Conservation (phyloP, 2,888 invertebrate genomes). For the Pheosia tremula region DNA sequence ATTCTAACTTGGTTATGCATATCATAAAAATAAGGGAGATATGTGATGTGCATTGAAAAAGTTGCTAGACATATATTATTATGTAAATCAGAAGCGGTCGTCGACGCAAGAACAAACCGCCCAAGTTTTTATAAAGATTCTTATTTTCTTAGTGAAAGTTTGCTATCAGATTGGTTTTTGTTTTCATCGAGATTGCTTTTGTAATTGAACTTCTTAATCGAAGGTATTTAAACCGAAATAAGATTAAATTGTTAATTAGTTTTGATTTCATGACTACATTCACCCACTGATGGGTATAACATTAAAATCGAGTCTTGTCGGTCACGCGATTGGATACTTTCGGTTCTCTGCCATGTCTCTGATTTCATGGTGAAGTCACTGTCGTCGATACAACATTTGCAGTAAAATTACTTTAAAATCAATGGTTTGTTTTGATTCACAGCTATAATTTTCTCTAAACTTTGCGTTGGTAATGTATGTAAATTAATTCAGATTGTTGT, state of each 20-base stretch:
- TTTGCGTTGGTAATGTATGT: not conserved
- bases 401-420: no score
- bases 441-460: not conserved
- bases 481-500: not conserved
- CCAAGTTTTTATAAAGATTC: not conserved
- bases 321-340: not conserved
- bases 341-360: not conserved
- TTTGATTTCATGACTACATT: not conserved
- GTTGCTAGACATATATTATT: not conserved
- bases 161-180: not conserved
- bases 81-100: not conserved
- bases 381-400: not conserved
- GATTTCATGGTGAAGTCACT: not conserved
- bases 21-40: constrained; percentile 6
- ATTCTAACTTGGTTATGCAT: constrained; percentile 8
- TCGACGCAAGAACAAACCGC: not conserved
- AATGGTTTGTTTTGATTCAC: no score
- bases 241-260: not conserved
- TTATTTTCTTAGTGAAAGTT: not conserved
- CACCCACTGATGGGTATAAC: no score
- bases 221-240: not conserved
- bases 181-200: not conserved
- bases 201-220: not conserved
- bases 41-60: not conserved
- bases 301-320: not conserved